phyloP scores from a whole-genome alignment of 2,888 invertebrate genomes.

The Erebia ligea region DNA sequence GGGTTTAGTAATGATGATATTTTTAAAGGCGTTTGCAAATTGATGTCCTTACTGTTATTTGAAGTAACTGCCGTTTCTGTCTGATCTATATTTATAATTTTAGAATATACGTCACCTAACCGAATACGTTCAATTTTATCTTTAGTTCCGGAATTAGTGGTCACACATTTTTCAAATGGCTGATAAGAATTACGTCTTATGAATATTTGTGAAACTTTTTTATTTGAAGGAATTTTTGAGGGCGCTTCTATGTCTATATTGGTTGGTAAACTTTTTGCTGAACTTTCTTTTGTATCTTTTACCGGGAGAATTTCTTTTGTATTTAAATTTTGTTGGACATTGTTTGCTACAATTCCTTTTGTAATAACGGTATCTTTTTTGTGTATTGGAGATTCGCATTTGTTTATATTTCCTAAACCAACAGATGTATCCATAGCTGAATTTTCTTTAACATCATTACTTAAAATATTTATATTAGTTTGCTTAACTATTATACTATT shows the following conservation, averaged over 20 bases:
- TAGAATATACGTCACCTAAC: slow-evolving; percentile 27
- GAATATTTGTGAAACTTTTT: neutral
- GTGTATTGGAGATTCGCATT: neutral
- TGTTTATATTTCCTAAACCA: neutral
- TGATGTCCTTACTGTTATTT: slow-evolving; percentile 10
- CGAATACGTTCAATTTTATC: slow-evolving; percentile 24
- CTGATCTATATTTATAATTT: slow-evolving; percentile 8
- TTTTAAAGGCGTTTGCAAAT: slow-evolving; percentile 61
- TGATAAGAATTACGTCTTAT: neutral
- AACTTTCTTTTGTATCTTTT: neutral
- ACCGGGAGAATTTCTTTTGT: neutral
- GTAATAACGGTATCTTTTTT: neutral
- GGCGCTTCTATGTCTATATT: neutral
- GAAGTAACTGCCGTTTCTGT: neutral
- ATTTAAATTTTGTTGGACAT: neutral
- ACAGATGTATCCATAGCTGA: neutral
- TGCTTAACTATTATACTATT: neutral
- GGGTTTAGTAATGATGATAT: slow-evolving; percentile 65
- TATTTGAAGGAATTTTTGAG: neutral
- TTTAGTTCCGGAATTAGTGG: neutral
- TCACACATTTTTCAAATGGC: slow-evolving; percentile 15
- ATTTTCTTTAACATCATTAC: neutral
- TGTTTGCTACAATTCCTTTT: neutral
- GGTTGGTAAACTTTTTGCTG: neutral
- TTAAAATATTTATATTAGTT: neutral